Evolutionary conservation across 2,113 vertebrate genomes (phyloP), one percentile per base, ranked within the genome.

Genomic region (Heterotilapia buettikoferi): DNA sequence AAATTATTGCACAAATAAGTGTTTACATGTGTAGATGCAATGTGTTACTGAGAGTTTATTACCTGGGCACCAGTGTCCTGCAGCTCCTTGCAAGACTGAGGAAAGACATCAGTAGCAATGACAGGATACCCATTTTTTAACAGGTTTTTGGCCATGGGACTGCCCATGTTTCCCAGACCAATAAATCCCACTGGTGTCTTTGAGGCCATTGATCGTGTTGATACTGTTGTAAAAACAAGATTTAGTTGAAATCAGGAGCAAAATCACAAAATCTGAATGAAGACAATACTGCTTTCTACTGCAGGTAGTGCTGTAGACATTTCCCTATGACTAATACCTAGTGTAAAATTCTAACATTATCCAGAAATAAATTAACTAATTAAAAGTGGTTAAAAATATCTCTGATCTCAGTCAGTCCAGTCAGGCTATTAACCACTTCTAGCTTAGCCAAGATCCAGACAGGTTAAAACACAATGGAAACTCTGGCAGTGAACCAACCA

Each of bases 161-260:
- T 99, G 81, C 99, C 99, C 99, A 99, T 99, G 94, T 99, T 99
- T 81, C 99, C 99, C 92, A 99, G 94, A 36, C 99, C 99, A 93
- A 99, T 89, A 87, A 99, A 99, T 90, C 99, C 99, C 94, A 99
- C 97, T 26, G 98, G 97, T 50, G 98, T 99, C 96, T 99, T 99
- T 86, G 99, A 99, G 93, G 98, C 99, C 99, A 99, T 97, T 88
- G 97, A 96, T 95, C 99, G 98, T 89, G 94, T 96, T 93, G 95
- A 97, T 82, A 97, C 98, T 99, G 89, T 94, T 24, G n/a, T 16
- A 33, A 94, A n/a, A 94, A 83, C 13, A 92, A 84, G 31, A 61
- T 71, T 88, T 53, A 31, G 59, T 14, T 76, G 6, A 79, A 52
- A 14, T 66, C 59, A 53, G 50, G 50, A 53, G 26, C 18, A 33